These are phyloP conservation scores for Litocranius walleri DNA, from an alignment of 2,113 vertebrate genomes.

Conservation along the genomic window DNA sequence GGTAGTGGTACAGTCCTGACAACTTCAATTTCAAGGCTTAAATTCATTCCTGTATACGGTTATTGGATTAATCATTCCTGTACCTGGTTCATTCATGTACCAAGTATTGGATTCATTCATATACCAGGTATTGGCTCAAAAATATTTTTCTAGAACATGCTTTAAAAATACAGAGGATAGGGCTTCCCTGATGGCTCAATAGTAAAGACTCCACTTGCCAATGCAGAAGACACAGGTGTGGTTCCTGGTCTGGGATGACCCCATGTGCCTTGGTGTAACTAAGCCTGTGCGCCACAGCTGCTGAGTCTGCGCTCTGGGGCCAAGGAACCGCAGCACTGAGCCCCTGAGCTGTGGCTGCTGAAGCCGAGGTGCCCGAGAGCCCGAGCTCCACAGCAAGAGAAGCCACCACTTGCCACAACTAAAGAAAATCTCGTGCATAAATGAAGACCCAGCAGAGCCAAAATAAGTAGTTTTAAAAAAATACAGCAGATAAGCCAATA, in stretches of 20 bases:
- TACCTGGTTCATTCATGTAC: background rate
- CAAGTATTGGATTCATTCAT: background rate
- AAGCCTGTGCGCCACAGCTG: background rate
- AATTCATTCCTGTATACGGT: background rate
- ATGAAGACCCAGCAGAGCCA: background rate
- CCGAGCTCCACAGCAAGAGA: background rate
- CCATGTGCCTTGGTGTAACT: background rate
- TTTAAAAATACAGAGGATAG: background rate
- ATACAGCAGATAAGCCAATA: background rate
- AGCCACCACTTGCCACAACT: background rate
- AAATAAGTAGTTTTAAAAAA: background rate
- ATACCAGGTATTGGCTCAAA: background rate
- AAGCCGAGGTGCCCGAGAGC: background rate
- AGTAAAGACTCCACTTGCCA: background rate
- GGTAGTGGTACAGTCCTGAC: background rate
- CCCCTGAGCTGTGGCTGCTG: background rate
- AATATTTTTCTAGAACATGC: background rate
- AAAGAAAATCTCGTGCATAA: background rate
- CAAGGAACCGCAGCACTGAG: background rate
- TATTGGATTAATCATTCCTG: background rate
- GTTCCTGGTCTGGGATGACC: background rate
- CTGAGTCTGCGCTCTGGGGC: accelerated
- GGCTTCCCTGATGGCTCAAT: background rate
- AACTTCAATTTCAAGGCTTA: background rate
- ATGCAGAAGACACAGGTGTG: background rate